Evolutionary conservation across 2,888 invertebrate genomes (phyloP), one percentile per base, ranked within the genome.

Genomic region (Ptychoptera contaminata): DNA sequence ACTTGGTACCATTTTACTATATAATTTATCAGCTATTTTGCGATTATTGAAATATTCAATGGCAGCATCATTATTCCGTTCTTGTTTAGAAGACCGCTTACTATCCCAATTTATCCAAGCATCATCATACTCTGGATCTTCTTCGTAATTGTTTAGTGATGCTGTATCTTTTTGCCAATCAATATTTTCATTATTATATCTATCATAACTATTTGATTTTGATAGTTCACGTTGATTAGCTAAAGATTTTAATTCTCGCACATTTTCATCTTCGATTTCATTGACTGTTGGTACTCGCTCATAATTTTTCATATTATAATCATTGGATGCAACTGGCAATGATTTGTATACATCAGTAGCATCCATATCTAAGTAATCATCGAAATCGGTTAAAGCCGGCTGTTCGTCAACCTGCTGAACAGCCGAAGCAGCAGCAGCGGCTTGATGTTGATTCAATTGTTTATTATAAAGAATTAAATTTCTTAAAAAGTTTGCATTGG

Each of bases 391-490:
- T n/a, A 12, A 14, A 12, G 14, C 10, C 3, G 6, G 12, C n/a
- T 10, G n/a, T 8, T 39, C 30, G 11, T 43, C 29, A 10, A 36
- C 23, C 29, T 16, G 42, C 29, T 42, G 36, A 14, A 8, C 16
- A 43, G 4, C 35, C 8, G 14, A 7, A 34, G 43, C n/a, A 23
- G 23, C 7, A 7, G 7, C 7, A 59, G 41, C 0, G 72, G 71
- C 53, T 75, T 73, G 56, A 72, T 72, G 55, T 73, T 74, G 72
- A 75, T 74, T 51, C 11, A 52, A 47, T 43, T 54, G 49, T 32
- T 50, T 47, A 59, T 78, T 76, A 2, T 77, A 73, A 50, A 77
- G 68, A 52, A 77, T 77, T 48, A 79, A 63, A 57, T 79, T 79
- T 55, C 77, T 74, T 45, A 80, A 66, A 58, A 79, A 55, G 43